These are phyloP conservation scores for Eulithis prunata DNA, from an alignment of 2,888 invertebrate species.

Conservation along the genomic window DNA sequence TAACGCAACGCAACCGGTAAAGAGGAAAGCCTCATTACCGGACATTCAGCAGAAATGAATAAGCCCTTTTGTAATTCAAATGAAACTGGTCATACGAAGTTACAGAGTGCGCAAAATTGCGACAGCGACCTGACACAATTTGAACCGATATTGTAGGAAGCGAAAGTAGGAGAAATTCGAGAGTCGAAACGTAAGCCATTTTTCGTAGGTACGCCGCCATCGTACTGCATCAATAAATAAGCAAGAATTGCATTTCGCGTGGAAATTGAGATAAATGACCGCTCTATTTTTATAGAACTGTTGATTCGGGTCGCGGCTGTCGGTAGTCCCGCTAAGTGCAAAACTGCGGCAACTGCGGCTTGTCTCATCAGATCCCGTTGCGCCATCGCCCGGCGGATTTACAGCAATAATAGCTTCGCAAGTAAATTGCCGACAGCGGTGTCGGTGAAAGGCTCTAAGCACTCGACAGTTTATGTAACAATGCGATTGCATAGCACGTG, in stretches of 20 bases:
- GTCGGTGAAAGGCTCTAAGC: constrained; percentile 67
- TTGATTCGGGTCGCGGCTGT: constrained; percentile 18
- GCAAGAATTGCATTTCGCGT: neutral
- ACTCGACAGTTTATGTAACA: constrained; percentile 67
- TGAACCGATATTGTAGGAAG: constrained; percentile 50
- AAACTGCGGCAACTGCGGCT: constrained; percentile 33
- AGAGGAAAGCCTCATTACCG: constrained; percentile 26
- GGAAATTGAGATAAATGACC: constrained; percentile 11
- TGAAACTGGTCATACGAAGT: constrained; percentile 50
- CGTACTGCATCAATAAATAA: neutral
- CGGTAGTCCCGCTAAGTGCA: constrained; percentile 34
- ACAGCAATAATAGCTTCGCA: constrained; percentile 60
- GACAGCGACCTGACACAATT: constrained; percentile 57
- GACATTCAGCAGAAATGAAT: constrained; percentile 43
- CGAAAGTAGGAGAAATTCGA: constrained; percentile 70
- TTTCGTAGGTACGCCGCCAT: neutral
- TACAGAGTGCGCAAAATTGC: constrained; percentile 48
- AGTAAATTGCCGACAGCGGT: constrained; percentile 67
- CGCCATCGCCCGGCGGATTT: constrained; percentile 49
- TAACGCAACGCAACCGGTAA: constrained; percentile 21
- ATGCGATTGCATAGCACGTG: constrained; percentile 51
- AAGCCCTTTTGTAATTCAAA: constrained; percentile 48
- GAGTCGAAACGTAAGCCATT: constrained; percentile 43
- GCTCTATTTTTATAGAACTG: neutral
- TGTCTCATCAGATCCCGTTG: constrained; percentile 53